Base-by-base conservation (phyloP, 2,113 vertebrate genomes). In the Malurus alboscapulatus region DNA sequence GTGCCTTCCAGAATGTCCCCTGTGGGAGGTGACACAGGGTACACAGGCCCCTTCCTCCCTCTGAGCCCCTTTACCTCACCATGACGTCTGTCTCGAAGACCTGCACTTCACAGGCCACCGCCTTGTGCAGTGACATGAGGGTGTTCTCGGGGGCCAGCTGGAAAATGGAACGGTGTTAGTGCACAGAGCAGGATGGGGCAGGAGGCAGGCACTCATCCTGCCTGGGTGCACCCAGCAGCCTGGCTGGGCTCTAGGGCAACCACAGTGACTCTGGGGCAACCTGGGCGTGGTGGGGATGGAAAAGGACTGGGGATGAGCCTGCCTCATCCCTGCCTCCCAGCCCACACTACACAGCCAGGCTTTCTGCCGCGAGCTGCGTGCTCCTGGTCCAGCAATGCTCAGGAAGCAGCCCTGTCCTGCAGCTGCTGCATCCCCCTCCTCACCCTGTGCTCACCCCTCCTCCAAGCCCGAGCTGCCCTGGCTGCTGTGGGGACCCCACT, bases 121-220 rank as follows among this genome's bases (percentile, higher is more conserved):
- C 98, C 84, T 97, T 98, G 32, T 44, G 63, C 90, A 99, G 98
- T 1, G 99, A 99, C 99, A 99, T 99, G 94, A 99, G 96, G 40
- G 99, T 99, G 97, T 99, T 99, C 96, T 99, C 99, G 0, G 99
- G 99, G 32, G 99, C 98, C 96, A 99, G 92, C 99, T 99, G 96
- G 78, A 96, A 94, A 67, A 83, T 38, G 29, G 20, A 88, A 54
- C 0, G 2, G 40, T 63, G 65, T 86, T 44, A 87, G 59, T 34
- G 47, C 45, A 59, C 69, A 65, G 18, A 47, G 22, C 38, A 62
- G 57, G 15, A 51, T 16, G 17, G 47, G 27, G 27, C 54, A 61
- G 36, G 26, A 55, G 22, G 32, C 48, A 67, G 68, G 58, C 22
- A 54, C 48, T 45, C 36, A 19, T 22, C 34, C 74, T 51, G 36